Conservation (phyloP, 2,113 vertebrate genomes). For the Muntiacus muntjak region DNA sequence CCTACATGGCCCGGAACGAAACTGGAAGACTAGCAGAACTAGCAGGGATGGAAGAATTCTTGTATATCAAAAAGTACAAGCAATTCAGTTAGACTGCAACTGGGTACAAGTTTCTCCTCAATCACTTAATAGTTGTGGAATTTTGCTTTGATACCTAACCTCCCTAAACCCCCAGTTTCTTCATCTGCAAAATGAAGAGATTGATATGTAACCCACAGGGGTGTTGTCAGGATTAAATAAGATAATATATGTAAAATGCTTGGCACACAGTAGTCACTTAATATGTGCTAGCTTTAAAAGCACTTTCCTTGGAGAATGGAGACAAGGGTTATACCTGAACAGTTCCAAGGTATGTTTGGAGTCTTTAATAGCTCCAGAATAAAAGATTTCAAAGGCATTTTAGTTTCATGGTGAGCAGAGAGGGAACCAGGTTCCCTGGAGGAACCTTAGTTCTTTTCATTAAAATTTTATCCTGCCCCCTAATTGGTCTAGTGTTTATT, state of each 20-base stretch:
- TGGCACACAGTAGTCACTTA: not conserved
- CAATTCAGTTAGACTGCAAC: not conserved
- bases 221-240: conserved; percentile 45
- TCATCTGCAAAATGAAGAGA: conserved; percentile 38
- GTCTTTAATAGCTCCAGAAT: not conserved
- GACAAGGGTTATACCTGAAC: not conserved
- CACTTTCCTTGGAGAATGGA: conserved; percentile 16
- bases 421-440: not conserved
- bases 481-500: conserved; percentile 16
- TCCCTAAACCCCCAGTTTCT: not conserved
- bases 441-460: not conserved
- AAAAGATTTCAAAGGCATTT: not conserved
- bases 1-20: not conserved
- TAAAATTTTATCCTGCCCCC: not conserved
- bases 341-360: not conserved
- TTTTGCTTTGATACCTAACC: not conserved
- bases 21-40: not conserved
- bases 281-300: not conserved
- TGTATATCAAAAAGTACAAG: not conserved
- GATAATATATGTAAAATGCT: not conserved
- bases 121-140: not conserved
- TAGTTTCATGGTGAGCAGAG: not conserved
- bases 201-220: not conserved
- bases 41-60: not conserved
- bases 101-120: not conserved